Conservation (phyloP, 2,113 vertebrate species). For the Struthidea cinerea region DNA sequence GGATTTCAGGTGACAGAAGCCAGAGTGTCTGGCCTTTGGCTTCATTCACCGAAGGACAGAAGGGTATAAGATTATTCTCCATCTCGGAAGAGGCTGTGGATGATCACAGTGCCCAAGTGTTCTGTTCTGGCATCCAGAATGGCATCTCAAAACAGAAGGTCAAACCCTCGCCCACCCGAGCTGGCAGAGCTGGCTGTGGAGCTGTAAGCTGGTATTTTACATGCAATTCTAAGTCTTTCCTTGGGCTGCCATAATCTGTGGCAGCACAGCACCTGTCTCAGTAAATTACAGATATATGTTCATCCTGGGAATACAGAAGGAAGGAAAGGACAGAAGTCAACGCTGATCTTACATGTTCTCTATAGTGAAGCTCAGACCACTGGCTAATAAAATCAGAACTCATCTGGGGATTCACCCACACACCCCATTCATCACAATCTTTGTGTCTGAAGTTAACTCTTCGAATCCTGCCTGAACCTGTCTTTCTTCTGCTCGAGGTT, state of each 20-base stretch:
- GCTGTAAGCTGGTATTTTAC: not conserved
- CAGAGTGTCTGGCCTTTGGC: not conserved
- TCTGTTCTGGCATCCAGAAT: not conserved
- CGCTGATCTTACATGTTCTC: fast-evolving
- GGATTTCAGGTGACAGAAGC: slow-evolving; percentile 12
- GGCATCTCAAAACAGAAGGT: not conserved
- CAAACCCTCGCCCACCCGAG: not conserved
- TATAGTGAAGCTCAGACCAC: not conserved
- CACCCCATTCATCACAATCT: not conserved
- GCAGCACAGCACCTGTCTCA: not conserved
- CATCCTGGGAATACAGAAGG: not conserved
- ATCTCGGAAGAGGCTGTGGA: not conserved
- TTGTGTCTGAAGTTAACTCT: not conserved
- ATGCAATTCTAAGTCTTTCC: not conserved
- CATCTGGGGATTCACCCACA: not conserved
- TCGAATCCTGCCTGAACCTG: not conserved
- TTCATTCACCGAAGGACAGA: not conserved
- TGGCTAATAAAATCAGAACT: not conserved
- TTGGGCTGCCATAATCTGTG: not conserved
- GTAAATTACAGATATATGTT: not conserved
- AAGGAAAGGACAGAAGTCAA: not conserved
- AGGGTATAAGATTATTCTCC: not conserved
- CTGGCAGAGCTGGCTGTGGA: not conserved
- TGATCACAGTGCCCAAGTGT: not conserved
- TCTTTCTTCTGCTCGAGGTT: not conserved